Conservation (phyloP, 2,113 vertebrate genomes). For the Ictalurus punctatus region DNA sequence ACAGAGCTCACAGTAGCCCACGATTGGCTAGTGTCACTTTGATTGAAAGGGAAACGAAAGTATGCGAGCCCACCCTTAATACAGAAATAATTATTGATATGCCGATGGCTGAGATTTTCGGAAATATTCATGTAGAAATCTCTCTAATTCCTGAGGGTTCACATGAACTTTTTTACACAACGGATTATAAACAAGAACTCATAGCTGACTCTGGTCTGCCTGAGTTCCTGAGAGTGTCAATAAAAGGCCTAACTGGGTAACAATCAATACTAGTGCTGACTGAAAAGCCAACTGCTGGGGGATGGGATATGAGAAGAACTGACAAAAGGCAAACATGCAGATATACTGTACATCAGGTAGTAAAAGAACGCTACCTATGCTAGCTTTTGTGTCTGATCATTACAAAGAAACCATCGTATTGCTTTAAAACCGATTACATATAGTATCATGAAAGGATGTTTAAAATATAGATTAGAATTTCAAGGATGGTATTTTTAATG, state of each 20-base stretch:
- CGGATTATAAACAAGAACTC: neutral
- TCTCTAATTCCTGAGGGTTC: neutral
- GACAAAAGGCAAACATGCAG: conserved; percentile 21
- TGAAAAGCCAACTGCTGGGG: conserved; percentile 25
- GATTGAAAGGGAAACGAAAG: neutral
- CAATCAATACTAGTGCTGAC: conserved; percentile 43
- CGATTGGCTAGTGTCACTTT: neutral
- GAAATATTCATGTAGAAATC: neutral
- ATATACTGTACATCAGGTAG: neutral
- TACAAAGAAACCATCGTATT: neutral
- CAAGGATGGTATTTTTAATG: neutral
- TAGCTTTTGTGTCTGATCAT: neutral
- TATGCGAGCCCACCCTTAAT: neutral
- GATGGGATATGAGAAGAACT: conserved; percentile 29
- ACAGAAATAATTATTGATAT: neutral
- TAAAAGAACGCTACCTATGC: neutral
- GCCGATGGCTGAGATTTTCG: neutral
- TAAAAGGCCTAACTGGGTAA: conserved; percentile 38
- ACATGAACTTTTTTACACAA: neutral
- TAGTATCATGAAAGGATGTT: neutral
- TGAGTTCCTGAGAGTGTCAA: conserved; percentile 43
- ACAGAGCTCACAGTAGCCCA: neutral
- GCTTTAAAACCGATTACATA: neutral
- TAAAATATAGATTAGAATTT: neutral
- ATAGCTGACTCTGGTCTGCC: conserved; percentile 24